Evolutionary conservation across 2,888 invertebrate genomes (phyloP).

Genomic region (Andrena chrysosceles): DNA sequence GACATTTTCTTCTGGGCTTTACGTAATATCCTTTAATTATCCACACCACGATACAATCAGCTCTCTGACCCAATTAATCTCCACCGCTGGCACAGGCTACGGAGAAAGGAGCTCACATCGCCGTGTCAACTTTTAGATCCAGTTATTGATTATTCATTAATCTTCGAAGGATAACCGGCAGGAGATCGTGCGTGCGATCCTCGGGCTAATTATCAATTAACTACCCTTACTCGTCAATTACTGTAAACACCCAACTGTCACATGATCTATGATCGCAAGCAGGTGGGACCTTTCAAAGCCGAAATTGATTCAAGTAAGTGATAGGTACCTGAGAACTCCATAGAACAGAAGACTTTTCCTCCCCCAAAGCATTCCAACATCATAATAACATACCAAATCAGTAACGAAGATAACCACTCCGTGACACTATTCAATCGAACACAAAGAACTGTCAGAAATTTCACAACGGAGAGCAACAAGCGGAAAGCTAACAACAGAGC

Average conservation of each 20-base stretch:
- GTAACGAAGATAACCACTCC: too few species aligned
- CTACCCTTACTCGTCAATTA: neutral
- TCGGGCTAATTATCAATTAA: neutral
- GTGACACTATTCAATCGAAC: neutral
- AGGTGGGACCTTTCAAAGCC: too few species aligned
- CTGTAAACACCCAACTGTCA: neutral
- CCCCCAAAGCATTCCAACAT: too few species aligned
- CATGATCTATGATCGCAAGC: too few species aligned
- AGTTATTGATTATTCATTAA: conserved; percentile 53
- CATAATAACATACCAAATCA: too few species aligned
- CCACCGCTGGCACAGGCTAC: conserved; percentile 9
- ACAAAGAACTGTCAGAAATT: neutral
- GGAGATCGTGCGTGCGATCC: conserved; percentile 1
- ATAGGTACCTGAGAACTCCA: too few species aligned
- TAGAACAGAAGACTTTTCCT: too few species aligned
- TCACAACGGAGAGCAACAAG: neutral
- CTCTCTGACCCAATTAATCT: conserved; percentile 69
- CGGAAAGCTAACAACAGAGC: neutral
- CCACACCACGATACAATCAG: conserved; percentile 39
- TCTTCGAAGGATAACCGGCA: neutral
- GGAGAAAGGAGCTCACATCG: conserved; percentile 58
- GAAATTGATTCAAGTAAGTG: too few species aligned
- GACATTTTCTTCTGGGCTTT: conserved; percentile 62
- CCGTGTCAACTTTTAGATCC: conserved; percentile 55
- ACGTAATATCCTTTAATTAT: conserved; percentile 69